Evolutionary conservation across 2,888 invertebrate genomes (phyloP), one percentile per base, ranked within the genome.

Genomic region (Melipona bicolor): DNA sequence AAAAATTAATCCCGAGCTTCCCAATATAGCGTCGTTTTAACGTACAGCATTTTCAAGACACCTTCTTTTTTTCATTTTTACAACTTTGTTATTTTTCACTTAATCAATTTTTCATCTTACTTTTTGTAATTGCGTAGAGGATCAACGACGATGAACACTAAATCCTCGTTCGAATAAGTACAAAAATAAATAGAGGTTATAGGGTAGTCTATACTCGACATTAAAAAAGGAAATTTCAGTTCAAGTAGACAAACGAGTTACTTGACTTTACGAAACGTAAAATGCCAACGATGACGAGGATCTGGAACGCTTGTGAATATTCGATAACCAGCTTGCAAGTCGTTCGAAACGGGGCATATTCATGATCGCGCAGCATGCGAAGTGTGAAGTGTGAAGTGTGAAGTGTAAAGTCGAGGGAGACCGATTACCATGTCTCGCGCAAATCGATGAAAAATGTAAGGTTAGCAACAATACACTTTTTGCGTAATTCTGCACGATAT

Each of bases 391-490:
- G 36, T 36, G 9, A 36, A 27, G 27, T 72, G 69, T 70, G 52
- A 77, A 84, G 84, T 83, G 84, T 64, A 64, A 84, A 85, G 85
- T 76, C 54, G 49, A 84, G 74, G 56, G 50, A 72, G 74, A 74
- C 70, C 81, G 77, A 77, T 80, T 65, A 71, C 61, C 56, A 67
- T 32, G 65, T 27, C 19, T 32, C 65, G 65, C 71, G 67, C 71
- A 64, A 81, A 85, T 81, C 75, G 59, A 84, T 85, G 84, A 84
- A 84, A 85, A 84, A 81, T 84, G 59, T 85, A 81, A 68, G 77
- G 84, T 81, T 84, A 77, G 65, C 36, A 71, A 70, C 27, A 72
- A 77, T 74, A 56, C 73, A 61, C 65, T 24, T 52, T n/a, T 15
- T 32, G 24, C 15, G 24, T n/a, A 59, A 62, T 13, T 32, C 36